These are phyloP conservation scores for Riptortus pedestris DNA, from an alignment of 1,140 invertebrate species.

Conservation along the genomic window DNA sequence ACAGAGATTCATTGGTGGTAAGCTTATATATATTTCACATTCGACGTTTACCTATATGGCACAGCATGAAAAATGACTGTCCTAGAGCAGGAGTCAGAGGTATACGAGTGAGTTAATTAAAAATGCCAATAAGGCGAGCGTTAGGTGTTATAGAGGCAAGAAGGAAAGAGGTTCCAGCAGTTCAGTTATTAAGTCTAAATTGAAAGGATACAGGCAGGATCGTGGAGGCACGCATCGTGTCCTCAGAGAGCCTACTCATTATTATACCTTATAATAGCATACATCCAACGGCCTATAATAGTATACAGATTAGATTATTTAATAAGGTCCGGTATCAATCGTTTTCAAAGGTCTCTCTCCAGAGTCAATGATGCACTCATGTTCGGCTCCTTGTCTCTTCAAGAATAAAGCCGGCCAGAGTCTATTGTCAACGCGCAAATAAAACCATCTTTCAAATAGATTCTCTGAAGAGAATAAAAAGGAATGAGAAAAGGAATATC, in stretches of 20 bases:
- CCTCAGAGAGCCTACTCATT: background rate
- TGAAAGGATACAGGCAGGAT: background rate
- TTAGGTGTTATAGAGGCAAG: constrained; percentile 1
- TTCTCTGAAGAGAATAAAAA: no score
- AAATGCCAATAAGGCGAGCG: background rate
- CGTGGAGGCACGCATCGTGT: background rate
- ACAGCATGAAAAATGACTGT: no score
- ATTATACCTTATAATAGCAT: constrained; percentile 5
- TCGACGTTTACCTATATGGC: no score
- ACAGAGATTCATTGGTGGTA: no score
- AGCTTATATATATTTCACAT: no score
- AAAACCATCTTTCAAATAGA: no score
- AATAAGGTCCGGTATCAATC: constrained; percentile 2
- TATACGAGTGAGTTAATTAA: constrained; percentile 1
- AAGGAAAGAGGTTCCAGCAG: no score
- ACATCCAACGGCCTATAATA: background rate
- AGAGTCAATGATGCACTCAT: no score
- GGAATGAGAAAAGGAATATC: no score
- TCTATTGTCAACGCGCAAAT: no score
- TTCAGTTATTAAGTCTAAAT: constrained; percentile 10
- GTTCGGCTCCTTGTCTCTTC: no score
- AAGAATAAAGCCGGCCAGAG: no score
- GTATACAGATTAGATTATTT: constrained; percentile 6
- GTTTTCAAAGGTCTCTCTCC: constrained; percentile 1
- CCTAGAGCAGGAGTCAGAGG: background rate